Evolutionary conservation across 2,797 vertebrate species (phyloP).

Genomic region (Myotis myotis): DNA sequence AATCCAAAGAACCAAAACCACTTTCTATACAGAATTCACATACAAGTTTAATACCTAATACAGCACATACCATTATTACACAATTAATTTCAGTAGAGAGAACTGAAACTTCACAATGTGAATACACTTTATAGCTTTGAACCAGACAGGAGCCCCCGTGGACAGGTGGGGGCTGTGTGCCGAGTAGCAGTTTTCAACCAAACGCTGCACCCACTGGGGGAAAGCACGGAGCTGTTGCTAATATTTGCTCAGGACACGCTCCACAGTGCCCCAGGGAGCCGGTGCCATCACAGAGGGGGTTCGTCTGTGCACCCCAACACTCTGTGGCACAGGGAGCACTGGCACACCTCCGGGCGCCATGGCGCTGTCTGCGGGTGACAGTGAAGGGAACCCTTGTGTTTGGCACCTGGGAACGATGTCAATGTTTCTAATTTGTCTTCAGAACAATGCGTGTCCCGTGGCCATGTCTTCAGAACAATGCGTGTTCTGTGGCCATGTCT

Average conservation of each 20-base stretch:
- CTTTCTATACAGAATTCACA: conserved; percentile 88
- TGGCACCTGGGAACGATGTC: not conserved
- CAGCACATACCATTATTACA: conserved; percentile 83
- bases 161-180: conserved; percentile 71
- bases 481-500: too few relatives aligned
- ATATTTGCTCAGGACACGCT: conserved; percentile 68
- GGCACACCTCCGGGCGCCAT: not conserved
- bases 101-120: conserved; percentile 80
- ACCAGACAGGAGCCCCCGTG: conserved; percentile 73
- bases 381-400: not conserved
- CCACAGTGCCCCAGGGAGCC: conserved; percentile 38
- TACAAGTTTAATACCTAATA: conserved; percentile 86
- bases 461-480: not conserved
- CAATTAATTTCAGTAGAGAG: conserved; percentile 76
- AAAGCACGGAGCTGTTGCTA: conserved; percentile 63
- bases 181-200: conserved; percentile 75
- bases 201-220: conserved; percentile 73
- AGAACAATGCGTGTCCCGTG: not conserved
- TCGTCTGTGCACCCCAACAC: not conserved
- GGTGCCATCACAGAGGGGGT: conserved; percentile 48
- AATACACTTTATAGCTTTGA: conserved; percentile 79
- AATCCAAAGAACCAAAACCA: conserved; percentile 82
- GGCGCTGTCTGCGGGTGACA: not conserved
- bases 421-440: not conserved
- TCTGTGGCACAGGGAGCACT: not conserved